Conservation (phyloP, 2,888 invertebrate species). For the Papilio demoleus region DNA sequence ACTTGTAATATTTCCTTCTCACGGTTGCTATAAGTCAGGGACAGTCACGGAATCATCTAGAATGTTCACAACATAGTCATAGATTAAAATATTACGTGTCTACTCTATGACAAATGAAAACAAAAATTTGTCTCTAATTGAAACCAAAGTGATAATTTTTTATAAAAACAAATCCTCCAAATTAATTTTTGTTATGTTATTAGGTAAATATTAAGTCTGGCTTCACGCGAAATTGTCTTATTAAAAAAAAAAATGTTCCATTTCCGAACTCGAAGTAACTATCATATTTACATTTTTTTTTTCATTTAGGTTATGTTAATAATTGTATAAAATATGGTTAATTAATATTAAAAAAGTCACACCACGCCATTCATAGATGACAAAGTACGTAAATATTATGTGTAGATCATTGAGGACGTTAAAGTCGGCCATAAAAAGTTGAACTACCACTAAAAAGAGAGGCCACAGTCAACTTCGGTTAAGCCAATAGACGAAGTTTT, state of each 20-base stretch:
- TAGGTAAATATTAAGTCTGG: no score
- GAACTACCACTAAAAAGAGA: constrained; percentile 28
- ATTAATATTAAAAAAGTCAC: neutral
- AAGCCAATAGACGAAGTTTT: constrained; percentile 31
- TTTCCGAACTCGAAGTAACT: neutral
- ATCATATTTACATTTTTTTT: neutral
- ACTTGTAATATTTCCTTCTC: constrained; percentile 51
- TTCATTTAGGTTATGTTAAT: neutral
- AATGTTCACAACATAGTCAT: neutral
- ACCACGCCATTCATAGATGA: neutral
- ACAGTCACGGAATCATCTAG: constrained; percentile 12
- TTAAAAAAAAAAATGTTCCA: no score
- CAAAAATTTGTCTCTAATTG: neutral
- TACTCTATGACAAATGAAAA: neutral
- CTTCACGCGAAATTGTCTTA: no score
- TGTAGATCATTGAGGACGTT: constrained; percentile 20
- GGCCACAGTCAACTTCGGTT: constrained; percentile 30
- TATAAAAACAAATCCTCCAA: no score
- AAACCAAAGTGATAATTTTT: no score
- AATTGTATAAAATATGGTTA: neutral
- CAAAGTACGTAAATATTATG: constrained; percentile 18
- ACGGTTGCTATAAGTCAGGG: constrained; percentile 43
- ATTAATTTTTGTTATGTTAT: no score
- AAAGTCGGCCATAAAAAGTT: constrained; percentile 32
- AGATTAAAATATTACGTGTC: constrained; percentile 3